These are phyloP conservation scores for Girardinus metallicus DNA, from an alignment of 2,797 vertebrate species.

Conservation along the genomic window DNA sequence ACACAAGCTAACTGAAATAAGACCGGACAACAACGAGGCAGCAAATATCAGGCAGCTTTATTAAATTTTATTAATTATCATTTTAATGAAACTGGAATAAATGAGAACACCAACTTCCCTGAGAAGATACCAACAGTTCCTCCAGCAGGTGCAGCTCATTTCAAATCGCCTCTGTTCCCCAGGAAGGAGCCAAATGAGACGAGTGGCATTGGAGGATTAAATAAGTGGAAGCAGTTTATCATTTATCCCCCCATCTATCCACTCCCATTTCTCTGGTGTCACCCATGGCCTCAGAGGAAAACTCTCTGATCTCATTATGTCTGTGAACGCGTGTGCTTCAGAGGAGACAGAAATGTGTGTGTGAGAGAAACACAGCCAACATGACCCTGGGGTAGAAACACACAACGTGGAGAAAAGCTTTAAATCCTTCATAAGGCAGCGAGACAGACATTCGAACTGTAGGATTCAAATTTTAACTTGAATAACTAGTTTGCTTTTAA, in stretches of 20 bases:
- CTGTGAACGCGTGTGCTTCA: conserved; percentile 24
- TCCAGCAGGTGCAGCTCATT: conserved; percentile 21
- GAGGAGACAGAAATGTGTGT: conserved; percentile 23
- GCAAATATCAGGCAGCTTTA: conserved; percentile 20
- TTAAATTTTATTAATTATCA: conserved; percentile 13
- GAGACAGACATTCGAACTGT: conserved; percentile 12
- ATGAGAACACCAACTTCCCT: background rate
- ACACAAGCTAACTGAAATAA: background rate
- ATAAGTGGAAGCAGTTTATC: conserved; percentile 56
- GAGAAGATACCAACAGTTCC: too few relatives aligned
- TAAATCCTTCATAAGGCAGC: conserved; percentile 32
- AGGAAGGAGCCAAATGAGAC: conserved; percentile 24
- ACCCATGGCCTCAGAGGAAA: conserved; percentile 37
- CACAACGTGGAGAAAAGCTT: conserved; percentile 29
- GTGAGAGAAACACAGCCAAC: conserved; percentile 38
- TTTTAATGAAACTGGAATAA: conserved; percentile 31
- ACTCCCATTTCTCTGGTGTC: conserved; percentile 24
- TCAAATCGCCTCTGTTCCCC: background rate
- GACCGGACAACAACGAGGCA: conserved; percentile 13
- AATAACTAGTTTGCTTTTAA: background rate
- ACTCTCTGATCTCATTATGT: conserved; percentile 56
- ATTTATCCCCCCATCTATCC: conserved; percentile 46
- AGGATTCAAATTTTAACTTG: conserved; percentile 3
- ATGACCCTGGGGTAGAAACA: conserved; percentile 20
- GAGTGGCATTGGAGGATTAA: conserved; percentile 49